phyloP scores from a whole-genome alignment of 2,888 invertebrate genomes.

The Cetonia aurata region DNA sequence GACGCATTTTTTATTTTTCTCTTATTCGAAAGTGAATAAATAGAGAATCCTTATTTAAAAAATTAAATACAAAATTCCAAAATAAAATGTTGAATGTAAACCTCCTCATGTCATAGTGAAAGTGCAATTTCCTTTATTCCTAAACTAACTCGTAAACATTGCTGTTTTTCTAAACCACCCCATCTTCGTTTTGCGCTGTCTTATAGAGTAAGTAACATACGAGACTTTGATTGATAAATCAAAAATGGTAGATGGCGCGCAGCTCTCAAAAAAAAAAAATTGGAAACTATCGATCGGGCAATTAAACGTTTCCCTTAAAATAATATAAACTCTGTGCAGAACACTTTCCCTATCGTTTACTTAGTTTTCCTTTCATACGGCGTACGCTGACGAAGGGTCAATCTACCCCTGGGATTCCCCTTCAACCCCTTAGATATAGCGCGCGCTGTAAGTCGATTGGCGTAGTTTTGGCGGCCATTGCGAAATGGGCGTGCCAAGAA shows the following conservation, averaged over 20 bases:
- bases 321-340: conserved; percentile 48
- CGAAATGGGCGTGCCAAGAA: conserved; percentile 57
- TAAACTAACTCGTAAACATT: background rate
- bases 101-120: too few species aligned
- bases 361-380: conserved; percentile 60
- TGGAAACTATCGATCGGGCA: conserved; percentile 43
- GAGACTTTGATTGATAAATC: conserved; percentile 5
- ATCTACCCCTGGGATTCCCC: conserved; percentile 56
- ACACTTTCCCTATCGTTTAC: conserved; percentile 59
- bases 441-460: conserved; percentile 57
- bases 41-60: too few species aligned
- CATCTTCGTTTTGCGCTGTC: too few species aligned
- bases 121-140: too few species aligned
- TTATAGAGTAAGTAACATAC: too few species aligned
- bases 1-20: too few species aligned
- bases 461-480: conserved; percentile 59
- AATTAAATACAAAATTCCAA: too few species aligned
- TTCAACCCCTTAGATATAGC: conserved; percentile 57
- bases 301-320: conserved; percentile 48
- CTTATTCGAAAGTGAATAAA: too few species aligned
- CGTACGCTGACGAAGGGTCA: conserved; percentile 54
- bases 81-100: too few species aligned
- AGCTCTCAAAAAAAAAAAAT: conserved; percentile 16
- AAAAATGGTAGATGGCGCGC: conserved; percentile 10
- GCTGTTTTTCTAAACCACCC: background rate